Percentiles rank a stretch among this genome's conserved stretches.
phyloP scores from a whole-genome alignment of 1,140 invertebrate genomes.

The Drosophila melanogaster region Release_6_plus_ISO1_MT NT_033777.3:28565501-28566000 shows the following conservation, averaged over 20 bases:
- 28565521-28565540: too few species aligned
- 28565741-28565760: slow-evolving; percentile 67
- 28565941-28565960: slow-evolving; percentile 79
- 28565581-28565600: not conserved
- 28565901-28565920: slow-evolving; percentile 73
- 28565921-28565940: slow-evolving; percentile 82
- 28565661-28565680: slow-evolving; percentile 77
- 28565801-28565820: slow-evolving; percentile 1
- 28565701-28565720: slow-evolving; percentile 52
- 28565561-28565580: too few species aligned
- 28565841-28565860: slow-evolving; percentile 15
- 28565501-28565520: too few species aligned
- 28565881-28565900: slow-evolving; percentile 42
- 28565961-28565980: slow-evolving; percentile 77
- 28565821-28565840: not conserved
- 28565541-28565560: too few species aligned
- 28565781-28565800: slow-evolving; percentile 13
- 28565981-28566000: slow-evolving; percentile 78
- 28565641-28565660: slow-evolving; percentile 60
- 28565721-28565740: slow-evolving; percentile 36
- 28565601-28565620: slow-evolving; percentile 2
- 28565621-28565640: slow-evolving; percentile 27
- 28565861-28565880: not conserved
- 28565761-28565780: slow-evolving; percentile 71
- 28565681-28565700: slow-evolving; percentile 60